Percentiles rank a stretch among this genome's conserved stretches.
These are phyloP conservation scores for Nudaria mundana DNA, from an alignment of 2,888 invertebrate genomes.

Conservation along the genomic window DNA sequence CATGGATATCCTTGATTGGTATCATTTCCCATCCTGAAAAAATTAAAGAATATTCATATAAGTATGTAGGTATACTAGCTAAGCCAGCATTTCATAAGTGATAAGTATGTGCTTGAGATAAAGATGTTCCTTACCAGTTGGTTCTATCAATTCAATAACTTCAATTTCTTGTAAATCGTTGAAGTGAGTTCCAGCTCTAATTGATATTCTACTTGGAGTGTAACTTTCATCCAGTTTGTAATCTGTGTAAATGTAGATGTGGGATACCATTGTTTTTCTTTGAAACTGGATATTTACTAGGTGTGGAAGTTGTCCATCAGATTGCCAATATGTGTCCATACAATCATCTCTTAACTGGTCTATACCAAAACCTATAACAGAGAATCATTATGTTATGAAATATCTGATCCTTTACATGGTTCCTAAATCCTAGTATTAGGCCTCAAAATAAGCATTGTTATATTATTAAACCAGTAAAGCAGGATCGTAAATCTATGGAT, in stretches of 20 bases:
- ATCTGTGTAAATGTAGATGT: slow-evolving; percentile 98
- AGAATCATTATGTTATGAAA: too few species aligned
- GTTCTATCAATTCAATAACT: slow-evolving; percentile 95
- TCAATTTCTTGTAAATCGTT: slow-evolving; percentile 98
- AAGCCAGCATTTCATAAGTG: too few species aligned
- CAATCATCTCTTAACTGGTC: slow-evolving; percentile 97
- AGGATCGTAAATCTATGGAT: too few species aligned
- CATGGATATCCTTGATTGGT: slow-evolving; percentile 93
- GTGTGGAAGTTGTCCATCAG: slow-evolving; percentile 99
- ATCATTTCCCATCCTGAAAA: slow-evolving; percentile 95
- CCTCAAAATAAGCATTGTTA: too few species aligned
- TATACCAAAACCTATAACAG: slow-evolving; percentile 94
- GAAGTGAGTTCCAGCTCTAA: slow-evolving; percentile 96
- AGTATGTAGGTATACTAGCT: too few species aligned
- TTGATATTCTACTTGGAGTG: slow-evolving; percentile 96
- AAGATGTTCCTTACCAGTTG: slow-evolving; percentile 82
- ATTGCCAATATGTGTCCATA: slow-evolving; percentile 99
- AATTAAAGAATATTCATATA: too few species aligned
- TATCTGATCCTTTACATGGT: too few species aligned
- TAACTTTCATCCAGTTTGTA: slow-evolving; percentile 99
- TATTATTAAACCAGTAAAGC: not conserved
- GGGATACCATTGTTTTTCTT: slow-evolving; percentile 95
- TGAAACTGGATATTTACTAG: slow-evolving; percentile 98
- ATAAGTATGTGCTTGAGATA: not conserved
- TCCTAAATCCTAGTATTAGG: too few species aligned